A percentile compares a stretch with the other conserved stretches of the same genome.
Conservation (phyloP, 2,113 vertebrate genomes). For the Martes martes region DNA sequence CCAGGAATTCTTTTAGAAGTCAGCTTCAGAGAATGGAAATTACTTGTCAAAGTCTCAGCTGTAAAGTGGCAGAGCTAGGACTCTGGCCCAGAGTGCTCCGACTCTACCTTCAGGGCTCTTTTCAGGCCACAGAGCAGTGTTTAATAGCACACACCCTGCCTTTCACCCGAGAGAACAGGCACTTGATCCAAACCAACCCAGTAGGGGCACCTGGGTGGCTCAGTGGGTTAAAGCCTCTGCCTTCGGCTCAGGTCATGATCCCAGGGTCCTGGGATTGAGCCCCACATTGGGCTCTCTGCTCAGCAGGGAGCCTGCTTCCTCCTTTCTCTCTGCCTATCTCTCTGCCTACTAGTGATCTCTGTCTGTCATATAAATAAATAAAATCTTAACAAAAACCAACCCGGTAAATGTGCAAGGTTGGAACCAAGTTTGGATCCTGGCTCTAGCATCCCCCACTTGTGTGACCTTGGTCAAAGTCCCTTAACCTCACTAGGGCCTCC, state of each 20-base stretch:
- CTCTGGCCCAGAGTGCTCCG: background rate
- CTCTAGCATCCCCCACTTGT: background rate
- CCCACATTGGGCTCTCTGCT: too few relatives aligned
- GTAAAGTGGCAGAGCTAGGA: background rate
- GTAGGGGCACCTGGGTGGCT: too few relatives aligned
- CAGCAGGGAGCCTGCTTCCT: too few relatives aligned
- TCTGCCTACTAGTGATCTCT: too few relatives aligned
- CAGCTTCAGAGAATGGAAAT: background rate
- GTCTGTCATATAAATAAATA: too few relatives aligned
- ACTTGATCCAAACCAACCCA: too few relatives aligned
- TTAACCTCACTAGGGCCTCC: background rate
- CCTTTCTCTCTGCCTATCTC: too few relatives aligned
- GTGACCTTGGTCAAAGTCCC: background rate
- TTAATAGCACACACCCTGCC: background rate
- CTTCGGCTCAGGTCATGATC: too few relatives aligned
- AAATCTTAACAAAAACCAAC: too few relatives aligned
- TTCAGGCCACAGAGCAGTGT: background rate
- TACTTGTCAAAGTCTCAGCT: background rate
- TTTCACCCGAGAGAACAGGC: too few relatives aligned
- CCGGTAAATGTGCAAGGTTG: background rate
- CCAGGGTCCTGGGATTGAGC: too few relatives aligned
- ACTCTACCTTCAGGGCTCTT: background rate
- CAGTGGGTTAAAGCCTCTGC: too few relatives aligned
- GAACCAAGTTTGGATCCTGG: background rate
- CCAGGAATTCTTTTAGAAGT: background rate